These are phyloP conservation scores for Ormyrus pomaceus DNA, from an alignment of 2,888 invertebrate species.

Conservation along the genomic window DNA sequence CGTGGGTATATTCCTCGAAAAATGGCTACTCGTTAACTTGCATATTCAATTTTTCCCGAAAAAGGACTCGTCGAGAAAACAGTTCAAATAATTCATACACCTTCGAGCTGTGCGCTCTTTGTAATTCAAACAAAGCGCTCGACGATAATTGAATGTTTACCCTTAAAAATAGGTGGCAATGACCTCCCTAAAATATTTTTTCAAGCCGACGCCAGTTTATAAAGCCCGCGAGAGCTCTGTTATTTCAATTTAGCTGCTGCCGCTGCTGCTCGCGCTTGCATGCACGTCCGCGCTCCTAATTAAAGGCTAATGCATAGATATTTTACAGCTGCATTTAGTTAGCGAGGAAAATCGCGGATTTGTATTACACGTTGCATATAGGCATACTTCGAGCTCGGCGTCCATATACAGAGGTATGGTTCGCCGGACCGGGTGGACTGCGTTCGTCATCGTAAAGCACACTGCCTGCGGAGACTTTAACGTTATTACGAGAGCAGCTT, in stretches of 20 bases:
- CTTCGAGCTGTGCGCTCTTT: too few species aligned
- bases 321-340: slow-evolving; percentile 34
- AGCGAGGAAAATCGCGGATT: slow-evolving; percentile 12
- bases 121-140: too few species aligned
- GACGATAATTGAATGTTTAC: too few species aligned
- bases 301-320: slow-evolving; percentile 2
- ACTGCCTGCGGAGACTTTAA: slow-evolving; percentile 35
- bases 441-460: slow-evolving; percentile 20
- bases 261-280: too few species aligned
- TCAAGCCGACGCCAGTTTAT: background rate
- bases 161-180: background rate
- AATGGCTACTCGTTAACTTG: too few species aligned
- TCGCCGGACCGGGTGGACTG: too few species aligned
- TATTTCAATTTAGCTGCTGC: background rate
- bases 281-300: background rate
- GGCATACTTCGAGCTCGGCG: too few species aligned
- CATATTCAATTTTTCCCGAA: too few species aligned
- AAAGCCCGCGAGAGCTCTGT: background rate
- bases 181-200: slow-evolving; percentile 2
- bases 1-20: too few species aligned
- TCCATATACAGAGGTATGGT: too few species aligned
- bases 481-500: slow-evolving; percentile 46
- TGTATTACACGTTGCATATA: background rate
- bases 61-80: too few species aligned
- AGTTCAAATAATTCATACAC: too few species aligned